phyloP scores from a whole-genome alignment of 1,140 invertebrate species.

The Sycophaga agraensis region DNA sequence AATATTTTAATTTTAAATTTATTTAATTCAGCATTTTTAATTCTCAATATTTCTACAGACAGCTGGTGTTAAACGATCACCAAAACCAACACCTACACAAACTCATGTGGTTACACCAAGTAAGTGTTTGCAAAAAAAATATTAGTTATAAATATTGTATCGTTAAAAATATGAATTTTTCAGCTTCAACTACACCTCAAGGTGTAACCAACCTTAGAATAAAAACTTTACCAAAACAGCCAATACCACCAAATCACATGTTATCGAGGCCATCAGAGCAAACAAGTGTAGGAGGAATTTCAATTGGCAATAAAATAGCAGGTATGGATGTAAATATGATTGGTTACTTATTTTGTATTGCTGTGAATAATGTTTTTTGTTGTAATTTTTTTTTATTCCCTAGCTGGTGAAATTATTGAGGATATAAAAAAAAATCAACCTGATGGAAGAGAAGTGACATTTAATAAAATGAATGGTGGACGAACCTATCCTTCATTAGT shows the following conservation, averaged over 20 bases:
- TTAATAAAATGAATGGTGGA: constrained; percentile 76
- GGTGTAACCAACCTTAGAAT: constrained; percentile 42
- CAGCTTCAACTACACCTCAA: constrained; percentile 39
- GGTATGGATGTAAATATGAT: constrained; percentile 41
- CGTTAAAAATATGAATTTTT: background rate
- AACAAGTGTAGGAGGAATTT: constrained; percentile 67
- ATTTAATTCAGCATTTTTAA: background rate
- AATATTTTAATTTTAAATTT: background rate
- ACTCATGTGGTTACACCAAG: constrained; percentile 40
- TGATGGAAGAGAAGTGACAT: constrained; percentile 71
- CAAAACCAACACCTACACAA: constrained; percentile 24
- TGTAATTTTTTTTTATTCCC: constrained; percentile 3
- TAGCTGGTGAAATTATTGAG: constrained; percentile 52
- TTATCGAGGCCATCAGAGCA: constrained; percentile 63
- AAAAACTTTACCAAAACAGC: constrained; percentile 44
- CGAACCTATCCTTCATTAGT: constrained; percentile 83
- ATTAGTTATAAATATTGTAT: background rate
- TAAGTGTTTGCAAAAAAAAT: constrained; percentile 28
- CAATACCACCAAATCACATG: constrained; percentile 15
- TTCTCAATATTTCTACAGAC: background rate
- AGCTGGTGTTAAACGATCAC: constrained; percentile 17
- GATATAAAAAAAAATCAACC: constrained; percentile 57
- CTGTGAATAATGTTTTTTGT: background rate
- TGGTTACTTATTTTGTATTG: background rate
- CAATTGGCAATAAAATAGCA: constrained; percentile 60